These are phyloP conservation scores for Drosophila mettleri DNA, from an alignment of 2,888 invertebrate genomes.

Conservation along the genomic window DNA sequence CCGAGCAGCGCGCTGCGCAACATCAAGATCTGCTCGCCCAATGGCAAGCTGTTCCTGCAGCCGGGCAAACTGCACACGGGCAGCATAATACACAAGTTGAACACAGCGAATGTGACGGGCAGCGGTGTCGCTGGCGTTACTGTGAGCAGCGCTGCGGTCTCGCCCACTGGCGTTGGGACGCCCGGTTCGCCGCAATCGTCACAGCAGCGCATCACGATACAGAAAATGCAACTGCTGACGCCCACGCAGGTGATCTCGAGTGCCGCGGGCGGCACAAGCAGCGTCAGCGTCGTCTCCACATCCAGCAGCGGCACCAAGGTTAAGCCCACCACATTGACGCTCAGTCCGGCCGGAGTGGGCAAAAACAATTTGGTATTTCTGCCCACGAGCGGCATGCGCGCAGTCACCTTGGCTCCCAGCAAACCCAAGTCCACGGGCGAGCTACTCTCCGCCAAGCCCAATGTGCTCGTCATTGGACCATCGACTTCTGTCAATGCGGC, in stretches of 20 bases:
- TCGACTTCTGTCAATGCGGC: slow-evolving; percentile 35
- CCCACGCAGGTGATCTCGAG: slow-evolving; percentile 65
- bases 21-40: slow-evolving; percentile 83
- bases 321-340: slow-evolving; percentile 67
- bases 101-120: slow-evolving; percentile 29
- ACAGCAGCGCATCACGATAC: slow-evolving; percentile 81
- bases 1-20: slow-evolving; percentile 79
- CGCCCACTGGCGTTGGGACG: slow-evolving; percentile 43
- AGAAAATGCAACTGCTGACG: slow-evolving; percentile 83
- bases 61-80: slow-evolving; percentile 70
- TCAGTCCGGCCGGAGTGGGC: slow-evolving; percentile 57
- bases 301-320: slow-evolving; percentile 47
- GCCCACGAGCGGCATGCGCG: slow-evolving; percentile 74
- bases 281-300: slow-evolving; percentile 23
- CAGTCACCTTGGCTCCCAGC: slow-evolving; percentile 63
- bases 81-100: slow-evolving; percentile 68
- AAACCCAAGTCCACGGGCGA: slow-evolving; percentile 46
- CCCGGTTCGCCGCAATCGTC: slow-evolving; percentile 64
- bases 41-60: slow-evolving; percentile 84
- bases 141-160: slow-evolving; percentile 33
- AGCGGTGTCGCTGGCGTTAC: slow-evolving; percentile 12
- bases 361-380: slow-evolving; percentile 83
- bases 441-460: slow-evolving; percentile 62
- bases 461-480: slow-evolving; percentile 78
- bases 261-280: slow-evolving; percentile 44